Evolutionary conservation across 2,113 vertebrate species (phyloP).

Genomic region (Pampusana beccarii): DNA sequence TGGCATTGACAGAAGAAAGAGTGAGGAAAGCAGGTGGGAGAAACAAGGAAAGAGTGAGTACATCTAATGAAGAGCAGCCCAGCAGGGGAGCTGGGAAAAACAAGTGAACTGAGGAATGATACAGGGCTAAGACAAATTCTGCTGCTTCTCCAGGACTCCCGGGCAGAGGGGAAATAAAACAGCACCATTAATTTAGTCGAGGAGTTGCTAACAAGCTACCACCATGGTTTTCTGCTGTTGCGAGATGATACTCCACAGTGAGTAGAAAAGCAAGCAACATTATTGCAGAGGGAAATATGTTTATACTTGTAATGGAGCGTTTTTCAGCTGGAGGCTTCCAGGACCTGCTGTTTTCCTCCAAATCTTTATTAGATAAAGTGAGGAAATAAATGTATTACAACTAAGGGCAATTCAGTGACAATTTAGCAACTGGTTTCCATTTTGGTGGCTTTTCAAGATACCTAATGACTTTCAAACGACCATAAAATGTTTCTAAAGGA

Average conservation of each 20-base stretch:
- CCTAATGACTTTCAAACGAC: background rate
- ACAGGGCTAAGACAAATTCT: background rate
- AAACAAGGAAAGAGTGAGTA: background rate
- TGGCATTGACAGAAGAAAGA: accelerated
- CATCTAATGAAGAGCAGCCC: background rate
- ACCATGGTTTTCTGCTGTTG: background rate
- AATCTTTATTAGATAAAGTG: background rate
- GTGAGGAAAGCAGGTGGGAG: background rate
- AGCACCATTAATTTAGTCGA: background rate
- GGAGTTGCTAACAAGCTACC: background rate
- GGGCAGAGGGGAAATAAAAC: background rate
- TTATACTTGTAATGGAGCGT: background rate
- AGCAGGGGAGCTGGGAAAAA: background rate
- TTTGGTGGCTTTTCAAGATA: background rate
- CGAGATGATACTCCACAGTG: accelerated
- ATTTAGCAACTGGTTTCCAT: background rate
- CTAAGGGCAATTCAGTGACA: background rate
- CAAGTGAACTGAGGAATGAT: too few relatives aligned
- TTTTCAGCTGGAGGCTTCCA: background rate
- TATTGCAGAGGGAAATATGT: background rate
- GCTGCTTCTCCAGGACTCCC: background rate
- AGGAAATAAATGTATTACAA: background rate
- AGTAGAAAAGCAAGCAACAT: background rate
- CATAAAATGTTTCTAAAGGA: background rate
- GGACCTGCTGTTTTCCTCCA: background rate